phyloP scores from a whole-genome alignment of 2,797 vertebrate genomes.

The Halcyon badia region DNA sequence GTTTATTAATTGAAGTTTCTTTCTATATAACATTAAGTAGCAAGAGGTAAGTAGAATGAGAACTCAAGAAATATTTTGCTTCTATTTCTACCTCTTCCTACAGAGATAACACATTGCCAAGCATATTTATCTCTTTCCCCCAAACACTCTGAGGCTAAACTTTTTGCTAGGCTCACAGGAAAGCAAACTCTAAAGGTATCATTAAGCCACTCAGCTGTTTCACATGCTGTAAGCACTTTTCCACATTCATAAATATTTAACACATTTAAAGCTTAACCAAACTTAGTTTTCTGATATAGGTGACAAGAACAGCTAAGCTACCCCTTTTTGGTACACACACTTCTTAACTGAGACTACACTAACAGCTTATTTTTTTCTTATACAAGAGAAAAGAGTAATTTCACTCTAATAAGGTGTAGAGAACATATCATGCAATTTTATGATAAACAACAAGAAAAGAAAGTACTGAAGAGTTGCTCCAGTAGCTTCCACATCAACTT shows the following conservation, averaged over 20 bases:
- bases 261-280: not conserved
- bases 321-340: fast-evolving
- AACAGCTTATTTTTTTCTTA: not conserved
- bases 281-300: fast-evolving
- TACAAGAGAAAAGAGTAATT: not conserved
- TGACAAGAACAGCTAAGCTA: not conserved
- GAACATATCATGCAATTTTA: fast-evolving
- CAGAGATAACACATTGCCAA: not conserved
- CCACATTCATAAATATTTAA: not conserved
- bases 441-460: not conserved
- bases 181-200: not conserved
- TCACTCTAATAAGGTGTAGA: fast-evolving
- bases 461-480: not conserved
- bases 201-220: not conserved
- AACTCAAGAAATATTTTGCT: not conserved
- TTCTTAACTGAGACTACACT: not conserved
- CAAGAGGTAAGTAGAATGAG: not conserved
- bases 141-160: not conserved
- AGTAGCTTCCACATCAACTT: not conserved
- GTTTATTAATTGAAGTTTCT: not conserved
- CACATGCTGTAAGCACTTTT: fast-evolving
- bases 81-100: not conserved
- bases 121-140: not conserved
- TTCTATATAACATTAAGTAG: not conserved
- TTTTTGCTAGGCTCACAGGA: not conserved